Evolutionary conservation across 1,140 invertebrate species (phyloP), one percentile per base, ranked within the genome.

Genomic region (Brachionus angularis): DNA sequence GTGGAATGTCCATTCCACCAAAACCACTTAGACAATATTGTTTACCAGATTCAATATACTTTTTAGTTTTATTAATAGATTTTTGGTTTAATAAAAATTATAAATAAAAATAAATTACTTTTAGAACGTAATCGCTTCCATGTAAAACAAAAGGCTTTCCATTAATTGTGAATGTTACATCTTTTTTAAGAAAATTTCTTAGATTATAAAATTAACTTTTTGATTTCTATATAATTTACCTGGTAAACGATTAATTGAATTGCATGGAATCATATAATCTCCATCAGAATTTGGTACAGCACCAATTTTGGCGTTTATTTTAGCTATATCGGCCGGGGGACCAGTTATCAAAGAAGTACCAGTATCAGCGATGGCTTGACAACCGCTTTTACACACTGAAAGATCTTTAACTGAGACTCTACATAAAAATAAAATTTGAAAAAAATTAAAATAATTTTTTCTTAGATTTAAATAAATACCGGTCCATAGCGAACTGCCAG

Each of bases 341-440:
- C 94, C 95, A 75, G 91, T 94, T 78, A 99, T 91, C 4, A 99
- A 85, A 44, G 92, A 96, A 67, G 96, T 99, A 72, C 96, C 96
- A 55, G 96, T 98, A 81, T 99, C 96, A 49, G 94, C 95, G 82
- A 98, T 98, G 27, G 50, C 70, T 67, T 64, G 36, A 67, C 71
- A 71, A 18, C 89, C 89, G 76, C 81, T 79, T 18, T 47, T 21
- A 61, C 72, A 58, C 31, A 76, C 75, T 18, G 71, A 31, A 34
- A 84, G 75, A 0, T 84, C 82, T n/a, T 81, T 84, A 62, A 91
- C 78, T 33, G 76, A 73, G 16, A 53, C 53, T 72, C 39, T 58
- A 5, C 62, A 72, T 52, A 34, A 52, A n/a, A 61, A 39, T 42
- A 16, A 21, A 44, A 27, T 33, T 62, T n/a, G n/a, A 12, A n/a